phyloP scores from a whole-genome alignment of 2,888 invertebrate genomes.

The Tethea ocularis region DNA sequence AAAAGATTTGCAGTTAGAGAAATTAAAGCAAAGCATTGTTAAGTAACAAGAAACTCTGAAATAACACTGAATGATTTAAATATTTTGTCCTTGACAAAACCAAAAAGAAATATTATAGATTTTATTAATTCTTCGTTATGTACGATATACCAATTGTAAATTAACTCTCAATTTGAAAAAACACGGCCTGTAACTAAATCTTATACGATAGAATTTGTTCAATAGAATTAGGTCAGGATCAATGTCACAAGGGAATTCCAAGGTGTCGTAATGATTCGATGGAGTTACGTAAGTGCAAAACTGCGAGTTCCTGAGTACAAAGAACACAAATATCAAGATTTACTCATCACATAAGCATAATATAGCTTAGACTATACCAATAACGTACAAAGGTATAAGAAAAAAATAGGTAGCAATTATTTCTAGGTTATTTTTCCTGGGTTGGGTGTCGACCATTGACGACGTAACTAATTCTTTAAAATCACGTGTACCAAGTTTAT shows the following conservation, averaged over 20 bases:
- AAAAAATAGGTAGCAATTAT: background rate
- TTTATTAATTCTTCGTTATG: too few relatives aligned
- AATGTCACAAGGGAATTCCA: constrained; percentile 72
- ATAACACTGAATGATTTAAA: background rate
- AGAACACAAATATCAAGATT: background rate
- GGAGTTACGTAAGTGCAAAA: constrained; percentile 72
- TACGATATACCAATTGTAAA: too few relatives aligned
- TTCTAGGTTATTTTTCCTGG: background rate
- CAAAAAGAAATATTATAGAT: background rate
- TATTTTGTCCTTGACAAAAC: background rate
- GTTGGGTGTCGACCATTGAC: background rate
- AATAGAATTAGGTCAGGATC: constrained; percentile 69
- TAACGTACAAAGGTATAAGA: background rate
- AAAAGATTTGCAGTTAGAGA: too few relatives aligned
- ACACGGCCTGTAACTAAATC: background rate
- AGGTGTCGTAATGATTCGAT: constrained; percentile 62
- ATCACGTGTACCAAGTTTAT: background rate
- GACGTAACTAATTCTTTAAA: background rate
- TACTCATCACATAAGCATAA: background rate
- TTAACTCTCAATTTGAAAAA: too few relatives aligned
- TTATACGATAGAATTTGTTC: constrained; percentile 11
- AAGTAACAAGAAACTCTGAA: background rate
- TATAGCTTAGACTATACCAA: background rate
- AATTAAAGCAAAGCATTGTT: too few relatives aligned
- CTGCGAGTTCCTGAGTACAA: constrained; percentile 16